These are phyloP conservation scores for Pteronura brasiliensis DNA, from an alignment of 2,113 vertebrate genomes.

Conservation along the genomic window DNA sequence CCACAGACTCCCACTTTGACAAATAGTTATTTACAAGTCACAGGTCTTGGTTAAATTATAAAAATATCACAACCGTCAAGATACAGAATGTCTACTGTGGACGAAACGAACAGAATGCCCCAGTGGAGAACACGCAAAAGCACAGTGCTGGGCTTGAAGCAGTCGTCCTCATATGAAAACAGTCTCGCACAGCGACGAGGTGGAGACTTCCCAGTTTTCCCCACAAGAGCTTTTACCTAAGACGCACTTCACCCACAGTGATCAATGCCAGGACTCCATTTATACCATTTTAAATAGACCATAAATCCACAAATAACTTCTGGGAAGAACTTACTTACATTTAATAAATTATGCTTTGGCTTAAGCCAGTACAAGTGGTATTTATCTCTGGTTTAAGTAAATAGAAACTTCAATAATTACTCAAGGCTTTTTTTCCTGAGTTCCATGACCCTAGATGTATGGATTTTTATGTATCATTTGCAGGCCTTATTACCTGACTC, in stretches of 20 bases:
- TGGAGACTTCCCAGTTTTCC: not conserved
- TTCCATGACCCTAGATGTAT: not conserved
- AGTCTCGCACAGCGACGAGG: not conserved
- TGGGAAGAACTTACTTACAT: not conserved
- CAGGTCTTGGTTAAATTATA: not conserved
- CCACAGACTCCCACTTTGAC: not conserved
- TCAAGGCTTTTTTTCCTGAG: not conserved
- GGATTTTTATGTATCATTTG: not conserved
- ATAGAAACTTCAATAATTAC: not conserved
- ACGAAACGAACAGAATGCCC: not conserved
- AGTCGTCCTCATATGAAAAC: not conserved
- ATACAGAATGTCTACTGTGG: not conserved
- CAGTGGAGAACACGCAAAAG: not conserved
- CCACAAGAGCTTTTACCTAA: not conserved
- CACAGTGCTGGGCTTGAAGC: not conserved
- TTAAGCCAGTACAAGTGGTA: not conserved
- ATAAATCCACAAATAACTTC: not conserved
- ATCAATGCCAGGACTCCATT: not conserved
- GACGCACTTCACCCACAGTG: not conserved
- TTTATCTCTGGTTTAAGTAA: not conserved
- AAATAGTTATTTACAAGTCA: not conserved
- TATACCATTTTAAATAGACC: not conserved
- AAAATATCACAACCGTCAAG: not conserved
- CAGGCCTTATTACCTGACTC: not conserved
- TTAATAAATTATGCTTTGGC: not conserved